phyloP scores from a whole-genome alignment of 64 coral and sea anemone species.

The Montipora cactus region DNA sequence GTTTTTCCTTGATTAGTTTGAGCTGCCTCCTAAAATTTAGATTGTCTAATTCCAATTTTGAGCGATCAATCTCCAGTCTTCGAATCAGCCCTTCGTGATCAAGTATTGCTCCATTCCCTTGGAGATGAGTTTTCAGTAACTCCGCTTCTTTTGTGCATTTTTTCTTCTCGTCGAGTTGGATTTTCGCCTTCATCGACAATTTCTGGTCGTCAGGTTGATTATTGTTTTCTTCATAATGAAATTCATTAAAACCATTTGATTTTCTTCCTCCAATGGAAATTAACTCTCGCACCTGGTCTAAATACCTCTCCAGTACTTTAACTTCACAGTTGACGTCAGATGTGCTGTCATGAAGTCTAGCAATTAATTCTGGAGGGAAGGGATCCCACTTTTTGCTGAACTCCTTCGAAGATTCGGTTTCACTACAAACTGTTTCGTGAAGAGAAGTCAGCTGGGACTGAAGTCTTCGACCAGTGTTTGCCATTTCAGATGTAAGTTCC shows the following conservation, averaged over 20 bases:
- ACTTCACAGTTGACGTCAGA: conserved; percentile 32
- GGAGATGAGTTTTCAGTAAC: conserved; percentile 88
- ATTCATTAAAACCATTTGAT: conserved; percentile 20
- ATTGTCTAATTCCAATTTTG: conserved; percentile 80
- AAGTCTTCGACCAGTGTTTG: background rate
- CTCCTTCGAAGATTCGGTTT: conserved; percentile 14
- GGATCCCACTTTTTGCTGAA: background rate
- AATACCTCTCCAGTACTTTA: conserved; percentile 32
- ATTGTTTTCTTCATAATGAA: background rate
- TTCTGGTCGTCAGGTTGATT: conserved; percentile 31
- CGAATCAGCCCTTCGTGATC: conserved; percentile 18
- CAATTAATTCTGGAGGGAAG: conserved; percentile 17
- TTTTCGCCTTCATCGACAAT: conserved; percentile 60
- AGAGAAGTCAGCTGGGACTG: conserved; percentile 31
- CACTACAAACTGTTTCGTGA: conserved; percentile 39
- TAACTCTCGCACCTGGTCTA: conserved; percentile 25
- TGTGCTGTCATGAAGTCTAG: conserved; percentile 14
- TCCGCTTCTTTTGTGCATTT: conserved; percentile 83
- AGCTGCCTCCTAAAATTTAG: conserved; percentile 75
- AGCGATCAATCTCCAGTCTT: conserved; percentile 67
- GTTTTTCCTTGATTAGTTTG: conserved; percentile 54
- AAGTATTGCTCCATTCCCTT: conserved; percentile 5
- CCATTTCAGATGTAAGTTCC: conserved; percentile 24
- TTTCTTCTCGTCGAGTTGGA: conserved; percentile 70
- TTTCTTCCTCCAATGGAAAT: background rate